phyloP scores from a whole-genome alignment of 2,113 vertebrate genomes.

The Suricata suricatta region DNA sequence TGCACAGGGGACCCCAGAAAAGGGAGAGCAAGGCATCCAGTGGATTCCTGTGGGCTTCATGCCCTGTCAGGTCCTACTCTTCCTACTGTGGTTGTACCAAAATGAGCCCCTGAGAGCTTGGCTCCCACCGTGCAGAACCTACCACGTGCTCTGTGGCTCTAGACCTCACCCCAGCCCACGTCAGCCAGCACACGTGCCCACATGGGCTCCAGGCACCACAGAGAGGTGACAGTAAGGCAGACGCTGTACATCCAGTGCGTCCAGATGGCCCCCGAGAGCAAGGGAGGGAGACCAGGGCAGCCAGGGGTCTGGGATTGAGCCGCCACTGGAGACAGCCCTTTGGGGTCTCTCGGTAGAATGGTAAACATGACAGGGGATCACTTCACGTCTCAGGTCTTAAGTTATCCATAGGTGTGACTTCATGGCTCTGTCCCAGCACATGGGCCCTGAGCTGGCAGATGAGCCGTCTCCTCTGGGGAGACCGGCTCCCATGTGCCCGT shows the following conservation, averaged over 20 bases:
- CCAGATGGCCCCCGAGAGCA: background rate
- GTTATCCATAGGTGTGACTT: constrained; percentile 70
- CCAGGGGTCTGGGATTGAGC: background rate
- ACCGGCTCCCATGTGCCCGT: background rate
- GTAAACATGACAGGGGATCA: constrained; percentile 54
- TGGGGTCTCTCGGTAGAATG: constrained; percentile 1
- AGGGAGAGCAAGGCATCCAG: background rate
- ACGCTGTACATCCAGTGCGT: background rate
- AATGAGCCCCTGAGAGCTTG: background rate
- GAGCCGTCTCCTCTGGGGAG: background rate
- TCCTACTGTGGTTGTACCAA: background rate
- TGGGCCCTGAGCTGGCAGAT: background rate
- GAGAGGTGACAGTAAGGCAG: background rate
- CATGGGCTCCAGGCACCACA: background rate
- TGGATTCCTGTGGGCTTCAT: background rate
- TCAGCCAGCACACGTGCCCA: background rate
- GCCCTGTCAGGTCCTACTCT: background rate
- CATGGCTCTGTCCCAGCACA: constrained; percentile 59
- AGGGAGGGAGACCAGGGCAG: rapidly evolving
- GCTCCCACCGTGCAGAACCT: background rate
- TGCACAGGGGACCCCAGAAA: background rate
- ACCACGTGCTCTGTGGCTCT: background rate
- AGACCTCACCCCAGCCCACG: background rate
- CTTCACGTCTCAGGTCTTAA: constrained; percentile 77
- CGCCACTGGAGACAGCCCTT: background rate